Evolutionary conservation across 1,140 invertebrate genomes (phyloP).

Genomic region (Vollenhovia emeryi): DNA sequence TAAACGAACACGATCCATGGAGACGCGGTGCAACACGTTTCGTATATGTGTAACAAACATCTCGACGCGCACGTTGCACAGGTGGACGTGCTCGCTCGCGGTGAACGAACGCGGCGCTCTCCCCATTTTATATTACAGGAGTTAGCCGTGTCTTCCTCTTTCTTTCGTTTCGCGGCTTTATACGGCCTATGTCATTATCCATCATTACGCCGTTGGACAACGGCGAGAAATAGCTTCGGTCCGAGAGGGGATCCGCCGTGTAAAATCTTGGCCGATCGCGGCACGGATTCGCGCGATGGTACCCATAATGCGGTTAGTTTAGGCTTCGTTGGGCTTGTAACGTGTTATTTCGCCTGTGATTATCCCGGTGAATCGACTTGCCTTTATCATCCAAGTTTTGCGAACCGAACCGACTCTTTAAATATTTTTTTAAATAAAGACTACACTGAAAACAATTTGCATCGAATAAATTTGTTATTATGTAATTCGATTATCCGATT

Average conservation of each 20-base stretch:
- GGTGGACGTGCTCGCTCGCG: slow-evolving; percentile 54
- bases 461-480: too few species aligned
- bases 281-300: slow-evolving; percentile 43
- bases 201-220: slow-evolving; percentile 70
- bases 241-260: slow-evolving; percentile 29
- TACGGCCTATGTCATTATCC: slow-evolving; percentile 73
- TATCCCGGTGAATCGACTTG: slow-evolving; percentile 8
- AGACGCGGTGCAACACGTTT: slow-evolving; percentile 14
- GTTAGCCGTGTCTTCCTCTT: slow-evolving; percentile 54
- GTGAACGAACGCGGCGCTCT: slow-evolving; percentile 64
- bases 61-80: slow-evolving; percentile 38
- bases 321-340: not conserved
- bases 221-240: slow-evolving; percentile 65
- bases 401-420: not conserved
- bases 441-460: too few species aligned
- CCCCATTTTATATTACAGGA: slow-evolving; percentile 67
- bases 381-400: not conserved
- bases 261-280: slow-evolving; percentile 53
- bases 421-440: not conserved
- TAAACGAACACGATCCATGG: not conserved
- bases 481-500: too few species aligned
- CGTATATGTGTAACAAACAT: slow-evolving; percentile 54
- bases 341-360: slow-evolving; percentile 30
- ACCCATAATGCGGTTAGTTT: slow-evolving; percentile 28
- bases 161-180: slow-evolving; percentile 40